These are phyloP conservation scores for Girardinichthys multiradiatus DNA, from an alignment of 2,113 vertebrate species.

Conservation along the genomic window DNA sequence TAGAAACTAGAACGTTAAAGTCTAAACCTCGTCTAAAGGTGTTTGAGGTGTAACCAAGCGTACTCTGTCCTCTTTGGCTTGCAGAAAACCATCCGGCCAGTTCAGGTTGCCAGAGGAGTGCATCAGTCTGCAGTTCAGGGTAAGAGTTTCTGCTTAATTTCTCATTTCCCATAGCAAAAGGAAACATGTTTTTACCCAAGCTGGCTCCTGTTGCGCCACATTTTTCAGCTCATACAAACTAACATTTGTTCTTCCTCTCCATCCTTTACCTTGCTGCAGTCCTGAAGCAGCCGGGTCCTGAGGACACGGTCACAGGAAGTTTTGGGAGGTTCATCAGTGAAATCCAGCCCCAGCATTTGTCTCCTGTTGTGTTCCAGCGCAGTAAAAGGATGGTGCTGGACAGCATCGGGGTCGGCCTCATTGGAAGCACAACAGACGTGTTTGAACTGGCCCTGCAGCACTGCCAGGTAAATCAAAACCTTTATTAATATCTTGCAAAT, in stretches of 20 bases:
- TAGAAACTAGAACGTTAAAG: not conserved
- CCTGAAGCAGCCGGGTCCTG: conserved; percentile 58
- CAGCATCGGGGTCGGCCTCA: conserved; percentile 87
- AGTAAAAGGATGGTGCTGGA: conserved; percentile 92
- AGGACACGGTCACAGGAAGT: conserved; percentile 85
- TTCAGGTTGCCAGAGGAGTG: conserved; percentile 55
- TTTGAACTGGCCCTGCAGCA: conserved; percentile 84
- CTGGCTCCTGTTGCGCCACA: not conserved
- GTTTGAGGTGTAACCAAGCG: not conserved
- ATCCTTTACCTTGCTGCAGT: conserved; percentile 60
- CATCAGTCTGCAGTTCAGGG: conserved; percentile 82
- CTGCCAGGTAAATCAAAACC: conserved; percentile 82
- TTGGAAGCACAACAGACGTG: conserved; percentile 86
- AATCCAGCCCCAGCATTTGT: conserved; percentile 78
- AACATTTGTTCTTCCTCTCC: not conserved
- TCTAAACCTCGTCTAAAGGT: not conserved
- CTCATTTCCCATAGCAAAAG: not conserved
- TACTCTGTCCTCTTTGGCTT: conserved; percentile 5
- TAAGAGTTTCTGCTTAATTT: conserved; percentile 43
- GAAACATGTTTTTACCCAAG: not conserved
- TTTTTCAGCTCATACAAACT: not conserved
- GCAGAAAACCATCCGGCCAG: conserved; percentile 69
- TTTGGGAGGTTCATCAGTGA: conserved; percentile 85
- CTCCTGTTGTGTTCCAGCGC: conserved; percentile 75
- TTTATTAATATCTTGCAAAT: conserved; percentile 8